These are phyloP conservation scores for Drosophila neutralis DNA, from an alignment of 2,888 invertebrate species.

Conservation along the genomic window DNA sequence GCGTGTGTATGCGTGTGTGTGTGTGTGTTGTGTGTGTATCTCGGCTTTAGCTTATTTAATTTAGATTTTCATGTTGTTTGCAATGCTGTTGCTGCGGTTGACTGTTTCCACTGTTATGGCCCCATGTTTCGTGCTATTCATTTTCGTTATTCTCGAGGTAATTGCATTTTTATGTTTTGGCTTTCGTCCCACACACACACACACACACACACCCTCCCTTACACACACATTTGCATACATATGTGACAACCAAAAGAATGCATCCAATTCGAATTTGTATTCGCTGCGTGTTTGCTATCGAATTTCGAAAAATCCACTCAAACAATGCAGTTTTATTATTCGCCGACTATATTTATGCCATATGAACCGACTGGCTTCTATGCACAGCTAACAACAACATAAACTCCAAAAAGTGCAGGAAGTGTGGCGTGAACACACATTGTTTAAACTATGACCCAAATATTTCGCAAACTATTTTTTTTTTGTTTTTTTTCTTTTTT, in stretches of 20 bases:
- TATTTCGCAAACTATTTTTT: conserved; percentile 46
- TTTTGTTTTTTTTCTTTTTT: background rate
- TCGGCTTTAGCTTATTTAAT: conserved; percentile 54
- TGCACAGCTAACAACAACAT: conserved; percentile 2
- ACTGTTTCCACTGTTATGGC: conserved; percentile 53
- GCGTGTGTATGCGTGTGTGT: conserved; percentile 8
- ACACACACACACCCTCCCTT: background rate
- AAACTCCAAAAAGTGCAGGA: conserved; percentile 13
- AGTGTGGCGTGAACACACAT: conserved; percentile 47
- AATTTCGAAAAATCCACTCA: conserved; percentile 24
- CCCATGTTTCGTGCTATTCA: conserved; percentile 54
- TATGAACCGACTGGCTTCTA: background rate
- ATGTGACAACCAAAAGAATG: conserved; percentile 39
- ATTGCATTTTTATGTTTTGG: conserved; percentile 78
- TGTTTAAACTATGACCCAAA: conserved; percentile 70
- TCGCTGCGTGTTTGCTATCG: conserved; percentile 20
- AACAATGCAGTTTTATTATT: conserved; percentile 29
- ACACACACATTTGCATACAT: conserved; percentile 4
- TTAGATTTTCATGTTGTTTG: conserved; percentile 65
- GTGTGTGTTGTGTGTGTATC: conserved; percentile 3
- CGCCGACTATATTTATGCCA: conserved; percentile 2
- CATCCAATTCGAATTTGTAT: conserved; percentile 3
- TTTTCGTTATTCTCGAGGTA: conserved; percentile 56
- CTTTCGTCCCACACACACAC: conserved; percentile 11
- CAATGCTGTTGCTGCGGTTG: conserved; percentile 59